phyloP scores from a whole-genome alignment of 2,888 invertebrate species.

The Limnephilus auricula region DNA sequence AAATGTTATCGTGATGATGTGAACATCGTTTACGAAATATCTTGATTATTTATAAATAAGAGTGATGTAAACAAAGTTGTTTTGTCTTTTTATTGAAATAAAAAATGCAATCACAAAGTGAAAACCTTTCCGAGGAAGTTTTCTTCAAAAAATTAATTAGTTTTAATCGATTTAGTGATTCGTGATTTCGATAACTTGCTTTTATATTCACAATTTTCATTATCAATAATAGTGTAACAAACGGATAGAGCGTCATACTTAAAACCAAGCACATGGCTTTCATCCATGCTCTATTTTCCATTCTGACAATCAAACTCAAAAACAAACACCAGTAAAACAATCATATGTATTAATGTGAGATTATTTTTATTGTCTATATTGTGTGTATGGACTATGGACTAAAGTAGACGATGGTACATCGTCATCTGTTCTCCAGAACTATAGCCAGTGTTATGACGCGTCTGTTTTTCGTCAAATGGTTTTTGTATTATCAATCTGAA shows the following conservation, averaged over 20 bases:
- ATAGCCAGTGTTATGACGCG: constrained; percentile 10
- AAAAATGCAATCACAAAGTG: too few species aligned
- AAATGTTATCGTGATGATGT: too few species aligned
- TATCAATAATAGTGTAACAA: too few species aligned
- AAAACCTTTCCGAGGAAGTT: too few species aligned
- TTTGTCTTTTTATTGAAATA: too few species aligned
- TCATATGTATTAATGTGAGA: background rate
- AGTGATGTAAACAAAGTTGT: too few species aligned
- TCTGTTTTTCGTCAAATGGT: constrained; percentile 36
- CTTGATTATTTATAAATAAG: too few species aligned
- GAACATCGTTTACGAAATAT: too few species aligned
- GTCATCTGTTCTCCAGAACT: background rate
- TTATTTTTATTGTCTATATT: background rate
- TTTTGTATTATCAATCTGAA: constrained; percentile 39
- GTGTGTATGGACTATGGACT: constrained; percentile 1
- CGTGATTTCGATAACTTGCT: background rate
- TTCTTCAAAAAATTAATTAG: too few species aligned
- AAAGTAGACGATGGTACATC: background rate
- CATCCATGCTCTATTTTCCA: background rate
- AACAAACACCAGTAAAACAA: background rate
- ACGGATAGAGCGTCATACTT: background rate
- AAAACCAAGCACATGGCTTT: background rate
- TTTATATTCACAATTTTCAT: too few species aligned
- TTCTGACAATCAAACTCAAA: background rate
- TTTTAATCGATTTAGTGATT: background rate